phyloP scores from a whole-genome alignment of 2,888 invertebrate genomes.

The Drosophila subsilvestris region DNA sequence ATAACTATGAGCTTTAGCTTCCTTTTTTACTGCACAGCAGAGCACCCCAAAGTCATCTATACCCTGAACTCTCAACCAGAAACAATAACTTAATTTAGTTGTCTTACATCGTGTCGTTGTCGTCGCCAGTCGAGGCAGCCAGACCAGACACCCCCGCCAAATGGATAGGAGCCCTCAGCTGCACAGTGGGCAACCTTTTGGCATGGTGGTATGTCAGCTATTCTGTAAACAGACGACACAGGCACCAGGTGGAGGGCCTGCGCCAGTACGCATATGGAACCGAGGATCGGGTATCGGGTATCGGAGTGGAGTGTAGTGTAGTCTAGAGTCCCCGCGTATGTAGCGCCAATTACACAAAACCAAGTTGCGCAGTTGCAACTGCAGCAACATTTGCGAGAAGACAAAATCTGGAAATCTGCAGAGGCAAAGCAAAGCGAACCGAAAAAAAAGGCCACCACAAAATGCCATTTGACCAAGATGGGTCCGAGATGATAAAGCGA shows the following conservation, averaged over 20 bases:
- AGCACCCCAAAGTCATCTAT: slow-evolving; percentile 35
- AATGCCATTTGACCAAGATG: slow-evolving; percentile 76
- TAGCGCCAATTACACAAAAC: slow-evolving; percentile 79
- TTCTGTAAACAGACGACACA: slow-evolving; percentile 55
- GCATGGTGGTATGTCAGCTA: slow-evolving; percentile 80
- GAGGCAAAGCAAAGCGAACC: slow-evolving; percentile 41
- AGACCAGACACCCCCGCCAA: slow-evolving; percentile 27
- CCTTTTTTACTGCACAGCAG: slow-evolving; percentile 11
- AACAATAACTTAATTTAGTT: slow-evolving; percentile 82
- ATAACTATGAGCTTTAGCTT: too few relatives aligned
- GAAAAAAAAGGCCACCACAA: slow-evolving; percentile 38
- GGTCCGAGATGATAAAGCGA: slow-evolving; percentile 64
- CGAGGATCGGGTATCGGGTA: slow-evolving; percentile 10
- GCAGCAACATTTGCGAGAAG: slow-evolving; percentile 23
- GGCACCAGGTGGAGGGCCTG: slow-evolving; percentile 9
- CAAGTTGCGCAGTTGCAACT: slow-evolving; percentile 41
- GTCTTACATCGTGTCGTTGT: slow-evolving; percentile 65
- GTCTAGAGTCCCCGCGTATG: slow-evolving; percentile 33
- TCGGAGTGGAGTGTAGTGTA: not conserved
- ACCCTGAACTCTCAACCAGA: slow-evolving; percentile 20
- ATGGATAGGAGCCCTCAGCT: slow-evolving; percentile 2
- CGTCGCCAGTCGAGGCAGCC: slow-evolving; percentile 52
- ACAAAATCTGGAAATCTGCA: slow-evolving; percentile 55
- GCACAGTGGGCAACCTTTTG: slow-evolving; percentile 46
- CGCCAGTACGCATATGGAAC: slow-evolving; percentile 57